These are phyloP conservation scores for Coleophora deauratella DNA, from an alignment of 2,888 invertebrate species.

Conservation along the genomic window DNA sequence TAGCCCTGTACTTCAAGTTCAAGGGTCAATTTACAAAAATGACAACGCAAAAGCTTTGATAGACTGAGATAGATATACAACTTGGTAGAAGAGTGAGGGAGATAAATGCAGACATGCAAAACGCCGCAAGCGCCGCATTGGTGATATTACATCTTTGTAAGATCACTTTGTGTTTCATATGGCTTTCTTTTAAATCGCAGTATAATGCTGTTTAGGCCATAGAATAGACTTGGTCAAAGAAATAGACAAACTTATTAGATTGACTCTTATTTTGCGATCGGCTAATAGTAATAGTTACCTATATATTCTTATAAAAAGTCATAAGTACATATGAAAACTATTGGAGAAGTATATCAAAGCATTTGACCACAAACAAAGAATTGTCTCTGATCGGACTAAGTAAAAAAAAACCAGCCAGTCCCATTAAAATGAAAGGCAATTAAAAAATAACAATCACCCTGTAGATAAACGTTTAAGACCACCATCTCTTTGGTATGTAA, in stretches of 20 bases:
- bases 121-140: constrained; percentile 48
- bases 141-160: constrained; percentile 42
- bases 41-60: constrained; percentile 46
- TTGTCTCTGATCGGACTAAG: too few species aligned
- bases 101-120: constrained; percentile 34
- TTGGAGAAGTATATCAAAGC: too few species aligned
- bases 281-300: too few species aligned
- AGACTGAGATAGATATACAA: constrained; percentile 25
- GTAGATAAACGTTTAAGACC: constrained; percentile 1
- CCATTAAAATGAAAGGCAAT: constrained; percentile 4
- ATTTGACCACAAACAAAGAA: too few species aligned
- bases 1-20: constrained; percentile 45
- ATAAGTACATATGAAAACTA: too few species aligned
- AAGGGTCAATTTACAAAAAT: constrained; percentile 64
- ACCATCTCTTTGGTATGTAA: constrained; percentile 23
- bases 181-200: neutral
- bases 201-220: too few species aligned
- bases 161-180: neutral
- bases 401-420: too few species aligned
- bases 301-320: too few species aligned
- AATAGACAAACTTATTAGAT: too few species aligned
- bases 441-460: constrained; percentile 11
- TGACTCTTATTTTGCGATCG: too few species aligned
- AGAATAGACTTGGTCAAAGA: too few species aligned
- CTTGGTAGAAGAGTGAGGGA: constrained; percentile 18